Evolutionary conservation across 2,797 vertebrate species (phyloP).

Genomic region (Lepus townsendii): DNA sequence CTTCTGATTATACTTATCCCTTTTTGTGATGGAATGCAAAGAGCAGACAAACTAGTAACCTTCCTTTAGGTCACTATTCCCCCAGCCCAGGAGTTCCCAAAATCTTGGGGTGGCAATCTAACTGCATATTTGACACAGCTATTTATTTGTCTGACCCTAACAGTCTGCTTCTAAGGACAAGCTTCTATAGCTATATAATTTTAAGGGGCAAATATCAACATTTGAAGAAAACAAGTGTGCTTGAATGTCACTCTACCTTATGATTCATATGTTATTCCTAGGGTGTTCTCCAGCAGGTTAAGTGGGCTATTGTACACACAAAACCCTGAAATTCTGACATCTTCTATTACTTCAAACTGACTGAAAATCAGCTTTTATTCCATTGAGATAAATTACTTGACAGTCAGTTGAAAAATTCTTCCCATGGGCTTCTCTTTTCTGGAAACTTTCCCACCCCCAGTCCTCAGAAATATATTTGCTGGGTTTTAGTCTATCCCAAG

Average conservation of each 20-base stretch:
- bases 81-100: not conserved
- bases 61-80: not conserved
- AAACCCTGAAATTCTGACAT: conserved; percentile 65
- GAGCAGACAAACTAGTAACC: not conserved
- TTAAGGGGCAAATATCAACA: conserved; percentile 71
- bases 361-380: conserved; percentile 77
- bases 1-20: conserved; percentile 2
- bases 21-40: not conserved
- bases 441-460: not conserved
- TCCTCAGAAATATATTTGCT: conserved; percentile 58
- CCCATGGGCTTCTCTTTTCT: conserved; percentile 47
- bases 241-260: conserved; percentile 65
- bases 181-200: conserved; percentile 56
- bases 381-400: conserved; percentile 73
- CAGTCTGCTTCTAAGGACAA: conserved; percentile 40
- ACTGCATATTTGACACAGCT: conserved; percentile 5
- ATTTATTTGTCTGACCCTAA: conserved; percentile 51
- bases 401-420: conserved; percentile 71
- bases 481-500: conserved; percentile 64
- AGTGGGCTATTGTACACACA: conserved; percentile 65
- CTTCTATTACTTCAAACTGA: conserved; percentile 70
- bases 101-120: not conserved
- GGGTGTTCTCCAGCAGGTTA: conserved; percentile 61
- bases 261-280: conserved; percentile 74
- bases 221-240: conserved; percentile 70